A percentile compares a stretch with the other conserved stretches of the same genome.
Evolutionary conservation across 2,113 vertebrate species (phyloP).

Genomic region (Rhombomys opimus): DNA sequence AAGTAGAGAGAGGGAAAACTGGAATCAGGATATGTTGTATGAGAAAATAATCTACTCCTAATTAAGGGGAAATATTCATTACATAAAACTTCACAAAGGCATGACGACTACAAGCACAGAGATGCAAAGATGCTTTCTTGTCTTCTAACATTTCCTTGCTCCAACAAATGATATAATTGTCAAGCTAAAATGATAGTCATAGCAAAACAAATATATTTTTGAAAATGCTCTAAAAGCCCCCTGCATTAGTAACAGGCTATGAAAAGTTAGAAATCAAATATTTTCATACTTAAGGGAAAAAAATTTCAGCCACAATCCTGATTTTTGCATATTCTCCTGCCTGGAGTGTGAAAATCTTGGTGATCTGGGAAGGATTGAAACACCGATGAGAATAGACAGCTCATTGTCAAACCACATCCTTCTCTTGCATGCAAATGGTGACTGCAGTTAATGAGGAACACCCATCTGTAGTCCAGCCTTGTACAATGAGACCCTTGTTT

Average conservation of each 20-base stretch:
- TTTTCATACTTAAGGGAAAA: not conserved
- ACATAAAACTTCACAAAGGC: slow-evolving; percentile 3
- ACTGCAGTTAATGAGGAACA: not conserved
- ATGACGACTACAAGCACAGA: not conserved
- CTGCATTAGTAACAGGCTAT: not conserved
- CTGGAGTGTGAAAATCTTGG: not conserved
- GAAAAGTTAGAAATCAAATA: not conserved
- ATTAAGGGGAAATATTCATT: not conserved
- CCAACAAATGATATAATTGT: not conserved
- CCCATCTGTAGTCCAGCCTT: not conserved
- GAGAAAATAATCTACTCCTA: not conserved
- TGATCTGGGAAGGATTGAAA: not conserved
- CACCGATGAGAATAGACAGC: not conserved
- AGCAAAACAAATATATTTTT: not conserved
- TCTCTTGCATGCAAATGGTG: not conserved
- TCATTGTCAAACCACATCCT: not conserved
- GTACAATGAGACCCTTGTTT: not conserved
- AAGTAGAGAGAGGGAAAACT: not conserved
- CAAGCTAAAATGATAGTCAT: not conserved
- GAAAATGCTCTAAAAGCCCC: not conserved
- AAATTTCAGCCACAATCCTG: not conserved
- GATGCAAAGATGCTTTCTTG: not conserved
- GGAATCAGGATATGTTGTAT: not conserved
- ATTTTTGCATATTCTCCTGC: not conserved
- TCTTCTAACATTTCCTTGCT: not conserved